Evolutionary conservation across 37 sponge, comb jelly and placozoan genomes (phyloP), one percentile per base, ranked within the genome.

Genomic region (Chondrilla cf. caribensis): DNA sequence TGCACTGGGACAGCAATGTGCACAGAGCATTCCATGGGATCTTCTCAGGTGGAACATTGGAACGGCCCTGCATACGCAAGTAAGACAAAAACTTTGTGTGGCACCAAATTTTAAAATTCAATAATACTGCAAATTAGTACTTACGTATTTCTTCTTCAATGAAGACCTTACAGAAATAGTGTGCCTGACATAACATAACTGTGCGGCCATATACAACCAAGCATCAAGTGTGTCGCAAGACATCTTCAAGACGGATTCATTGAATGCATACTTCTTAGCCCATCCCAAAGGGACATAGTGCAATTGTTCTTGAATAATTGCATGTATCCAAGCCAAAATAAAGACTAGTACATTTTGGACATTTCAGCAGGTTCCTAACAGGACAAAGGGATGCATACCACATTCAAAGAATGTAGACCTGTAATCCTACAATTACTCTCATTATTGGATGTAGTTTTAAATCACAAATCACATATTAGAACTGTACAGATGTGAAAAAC

Each of bases 191-290:
- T 15, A 41, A 71, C 77, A 15, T 40, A 91, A 91, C 82, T 91
- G 83, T 66, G 93, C 87, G 22, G 88, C 89, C 41, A 51, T 81
- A 55, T 97, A 95, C 77, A 97, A 60, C 95, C 93, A 97, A 17
- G 93, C 90, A 47, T 97, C 98, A 44, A 97, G 85, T 25, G 96
- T 95, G 70, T 97, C 97, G 81, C 97, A 97, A 0, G 84, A 95
- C 94, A 93, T 93, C 18, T 78, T 72, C 43, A 97, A 82, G 75
- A 95, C 98, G 40, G 89, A 88, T 66, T 97, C 98, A 70, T 97
- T 97, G 75, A 97, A 95, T 87, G 95, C 98, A 51, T 97, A 97
- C 80, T 87, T 92, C 91, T 97, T 97, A 58, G 93, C 38, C 98
- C 95, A 97, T 25, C 98, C 98, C 21, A 92, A 90, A 22, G 98